Percentiles rank a stretch among this genome's conserved stretches.
phyloP scores from a whole-genome alignment of 2,113 vertebrate species.

The Phoxinus phoxinus region DNA sequence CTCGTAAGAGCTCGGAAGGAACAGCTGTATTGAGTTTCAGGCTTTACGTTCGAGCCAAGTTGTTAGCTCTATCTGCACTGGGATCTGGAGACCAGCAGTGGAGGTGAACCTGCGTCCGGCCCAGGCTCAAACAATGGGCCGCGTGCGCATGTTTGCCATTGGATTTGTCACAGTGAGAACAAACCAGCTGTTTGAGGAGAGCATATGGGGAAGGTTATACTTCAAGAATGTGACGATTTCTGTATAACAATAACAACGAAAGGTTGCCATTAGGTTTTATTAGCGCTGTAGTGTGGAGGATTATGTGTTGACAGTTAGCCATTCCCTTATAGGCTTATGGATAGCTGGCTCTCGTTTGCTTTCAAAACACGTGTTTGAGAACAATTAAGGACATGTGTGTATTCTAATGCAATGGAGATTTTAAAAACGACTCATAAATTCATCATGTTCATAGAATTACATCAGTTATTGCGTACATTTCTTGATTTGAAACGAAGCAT shows the following conservation, averaged over 20 bases:
- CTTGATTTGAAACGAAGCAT: conserved; percentile 10
- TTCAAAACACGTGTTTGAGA: conserved; percentile 36
- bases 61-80: conserved; percentile 21
- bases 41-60: conserved; percentile 12
- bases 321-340: conserved; percentile 31
- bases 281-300: conserved; percentile 42
- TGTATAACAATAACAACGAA: conserved; percentile 40
- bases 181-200: conserved; percentile 46
- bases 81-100: conserved; percentile 38
- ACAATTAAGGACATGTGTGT: conserved; percentile 29
- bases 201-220: conserved; percentile 9
- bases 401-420: conserved; percentile 20
- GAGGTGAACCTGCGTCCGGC: conserved; percentile 46
- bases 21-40: conserved; percentile 39
- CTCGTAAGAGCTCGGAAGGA: not conserved
- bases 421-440: not conserved
- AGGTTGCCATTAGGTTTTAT: conserved; percentile 37
- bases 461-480: not conserved
- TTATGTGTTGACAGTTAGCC: conserved; percentile 39
- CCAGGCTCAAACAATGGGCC: conserved; percentile 41
- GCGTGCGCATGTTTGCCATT: conserved; percentile 46
- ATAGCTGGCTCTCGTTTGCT: conserved; percentile 40
- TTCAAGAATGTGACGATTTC: conserved; percentile 17
- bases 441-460: not conserved
- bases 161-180: conserved; percentile 44